A percentile compares a stretch with the other conserved stretches of the same genome.
These are phyloP conservation scores for Scolopax rusticola DNA, from an alignment of 2,797 vertebrate genomes.

Conservation along the genomic window DNA sequence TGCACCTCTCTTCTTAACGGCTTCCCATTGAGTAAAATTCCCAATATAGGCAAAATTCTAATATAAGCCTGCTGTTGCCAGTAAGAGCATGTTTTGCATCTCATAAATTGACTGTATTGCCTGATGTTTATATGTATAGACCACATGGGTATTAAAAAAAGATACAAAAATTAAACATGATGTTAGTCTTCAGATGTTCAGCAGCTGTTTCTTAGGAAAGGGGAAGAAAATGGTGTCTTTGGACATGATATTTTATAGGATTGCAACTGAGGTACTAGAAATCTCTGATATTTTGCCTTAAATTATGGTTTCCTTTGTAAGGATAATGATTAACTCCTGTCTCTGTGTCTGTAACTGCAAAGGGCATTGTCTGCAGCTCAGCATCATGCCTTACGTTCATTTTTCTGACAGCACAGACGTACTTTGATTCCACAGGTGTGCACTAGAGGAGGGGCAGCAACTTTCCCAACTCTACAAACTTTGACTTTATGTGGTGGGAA, in stretches of 20 bases:
- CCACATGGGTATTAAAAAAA: background rate
- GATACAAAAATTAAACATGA: background rate
- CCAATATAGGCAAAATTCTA: background rate
- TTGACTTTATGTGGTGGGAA: fast-evolving
- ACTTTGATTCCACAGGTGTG: background rate
- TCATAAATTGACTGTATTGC: background rate
- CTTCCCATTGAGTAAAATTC: background rate
- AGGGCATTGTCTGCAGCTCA: background rate
- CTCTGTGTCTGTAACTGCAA: background rate
- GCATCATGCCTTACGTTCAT: background rate
- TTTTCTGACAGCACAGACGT: background rate
- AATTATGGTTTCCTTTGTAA: background rate
- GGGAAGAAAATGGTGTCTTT: background rate
- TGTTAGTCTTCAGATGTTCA: background rate
- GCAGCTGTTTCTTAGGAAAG: background rate
- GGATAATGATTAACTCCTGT: background rate
- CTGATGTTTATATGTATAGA: background rate
- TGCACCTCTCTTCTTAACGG: background rate
- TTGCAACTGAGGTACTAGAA: background rate
- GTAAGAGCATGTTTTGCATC: background rate
- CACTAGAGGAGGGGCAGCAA: background rate
- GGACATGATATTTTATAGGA: background rate
- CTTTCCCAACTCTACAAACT: background rate
- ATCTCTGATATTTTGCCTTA: background rate
- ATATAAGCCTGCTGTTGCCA: background rate